These are phyloP conservation scores for Cremastobaeus sp. DNA, from an alignment of 2,888 invertebrate species.

Conservation along the genomic window DNA sequence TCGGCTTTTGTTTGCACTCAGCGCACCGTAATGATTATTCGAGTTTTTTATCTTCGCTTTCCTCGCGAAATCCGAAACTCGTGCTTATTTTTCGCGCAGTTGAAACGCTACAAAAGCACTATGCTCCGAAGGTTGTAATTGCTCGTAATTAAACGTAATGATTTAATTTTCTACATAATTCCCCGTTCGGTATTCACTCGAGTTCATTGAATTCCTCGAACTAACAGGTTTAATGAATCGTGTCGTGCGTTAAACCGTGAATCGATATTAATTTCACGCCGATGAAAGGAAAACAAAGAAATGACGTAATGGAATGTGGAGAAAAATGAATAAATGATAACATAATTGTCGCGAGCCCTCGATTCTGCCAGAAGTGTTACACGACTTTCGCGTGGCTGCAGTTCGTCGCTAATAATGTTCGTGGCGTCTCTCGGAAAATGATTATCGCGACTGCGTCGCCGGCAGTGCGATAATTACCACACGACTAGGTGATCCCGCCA, in stretches of 20 bases:
- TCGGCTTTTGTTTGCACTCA: too few relatives aligned
- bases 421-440: constrained; percentile 32
- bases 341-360: constrained; percentile 14
- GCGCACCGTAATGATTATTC: too few relatives aligned
- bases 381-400: constrained; percentile 21
- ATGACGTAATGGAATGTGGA: not conserved
- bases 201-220: too few relatives aligned
- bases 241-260: not conserved
- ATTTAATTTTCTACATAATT: too few relatives aligned
- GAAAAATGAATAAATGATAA: constrained; percentile 14
- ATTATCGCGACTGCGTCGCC: constrained; percentile 52
- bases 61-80: too few relatives aligned
- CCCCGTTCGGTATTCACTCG: too few relatives aligned
- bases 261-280: constrained; percentile 3
- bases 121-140: too few relatives aligned
- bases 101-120: too few relatives aligned
- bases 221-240: too few relatives aligned
- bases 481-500: constrained; percentile 58
- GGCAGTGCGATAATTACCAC: constrained; percentile 46
- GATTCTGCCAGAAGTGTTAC: constrained; percentile 29
- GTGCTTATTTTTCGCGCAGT: too few relatives aligned
- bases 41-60: too few relatives aligned
- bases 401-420: constrained; percentile 42
- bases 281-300: constrained; percentile 4
- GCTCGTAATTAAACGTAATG: too few relatives aligned